Evolutionary conservation across 2,797 vertebrate genomes (phyloP).

Genomic region (Botia kubotai): DNA sequence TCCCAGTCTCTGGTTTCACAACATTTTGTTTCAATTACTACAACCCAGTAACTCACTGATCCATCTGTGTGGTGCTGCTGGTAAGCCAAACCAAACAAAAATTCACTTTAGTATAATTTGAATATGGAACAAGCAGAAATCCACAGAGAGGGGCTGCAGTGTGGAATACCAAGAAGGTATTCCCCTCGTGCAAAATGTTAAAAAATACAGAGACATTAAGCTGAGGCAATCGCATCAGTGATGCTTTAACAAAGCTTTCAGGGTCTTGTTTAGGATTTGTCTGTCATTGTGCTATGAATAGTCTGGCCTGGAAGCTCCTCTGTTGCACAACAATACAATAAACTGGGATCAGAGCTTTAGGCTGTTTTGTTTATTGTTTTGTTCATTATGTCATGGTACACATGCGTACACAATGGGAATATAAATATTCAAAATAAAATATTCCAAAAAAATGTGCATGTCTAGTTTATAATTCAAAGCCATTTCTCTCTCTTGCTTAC

Average conservation of each 20-base stretch:
- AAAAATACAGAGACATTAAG: not conserved
- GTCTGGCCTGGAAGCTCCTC: not conserved
- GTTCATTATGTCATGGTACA: not conserved
- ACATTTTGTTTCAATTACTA: constrained; percentile 77
- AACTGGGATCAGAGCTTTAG: not conserved
- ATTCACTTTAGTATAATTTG: not conserved
- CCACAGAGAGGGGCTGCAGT: not conserved
- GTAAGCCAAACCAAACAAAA: constrained; percentile 25
- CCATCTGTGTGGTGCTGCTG: constrained; percentile 76
- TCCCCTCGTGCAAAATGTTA: not conserved
- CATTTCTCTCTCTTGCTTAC: not conserved
- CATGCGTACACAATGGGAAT: not conserved
- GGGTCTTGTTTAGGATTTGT: constrained; percentile 3
- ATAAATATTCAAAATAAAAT: no score
- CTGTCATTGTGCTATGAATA: not conserved
- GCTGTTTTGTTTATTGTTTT: constrained; percentile 4
- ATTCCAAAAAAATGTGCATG: no score
- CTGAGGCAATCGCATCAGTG: constrained; percentile 4
- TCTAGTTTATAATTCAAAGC: constrained; percentile 45
- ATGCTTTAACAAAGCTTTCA: constrained; percentile 1
- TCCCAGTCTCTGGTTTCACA: constrained; percentile 55
- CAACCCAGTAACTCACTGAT: constrained; percentile 51
- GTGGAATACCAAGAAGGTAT: not conserved
- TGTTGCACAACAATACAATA: not conserved
- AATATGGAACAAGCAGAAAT: not conserved